phyloP scores from a whole-genome alignment of 2,888 invertebrate species.

The Amphipoea lucens region DNA sequence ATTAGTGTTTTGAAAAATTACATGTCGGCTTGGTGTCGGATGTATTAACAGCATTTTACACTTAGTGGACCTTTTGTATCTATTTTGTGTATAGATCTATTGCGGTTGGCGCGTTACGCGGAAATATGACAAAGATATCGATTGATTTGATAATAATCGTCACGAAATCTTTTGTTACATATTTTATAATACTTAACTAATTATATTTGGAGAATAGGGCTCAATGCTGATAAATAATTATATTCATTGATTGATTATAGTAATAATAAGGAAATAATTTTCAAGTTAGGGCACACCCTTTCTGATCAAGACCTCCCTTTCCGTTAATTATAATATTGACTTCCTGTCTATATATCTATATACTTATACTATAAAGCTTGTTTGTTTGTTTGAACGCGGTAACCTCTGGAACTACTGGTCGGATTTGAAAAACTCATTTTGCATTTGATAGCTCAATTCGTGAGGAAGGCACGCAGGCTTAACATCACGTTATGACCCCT shows the following conservation, averaged over 20 bases:
- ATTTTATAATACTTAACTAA: constrained; percentile 29
- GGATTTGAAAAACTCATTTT: neutral
- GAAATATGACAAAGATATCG: constrained; percentile 52
- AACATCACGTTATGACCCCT: neutral
- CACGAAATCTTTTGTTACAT: constrained; percentile 40
- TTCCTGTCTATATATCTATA: neutral
- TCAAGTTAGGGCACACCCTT: neutral
- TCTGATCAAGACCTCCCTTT: constrained; percentile 1
- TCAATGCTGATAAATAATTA: neutral
- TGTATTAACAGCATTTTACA: neutral
- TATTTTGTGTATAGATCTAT: neutral
- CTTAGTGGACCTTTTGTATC: constrained; percentile 22
- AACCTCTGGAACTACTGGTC: neutral
- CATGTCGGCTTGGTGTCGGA: neutral
- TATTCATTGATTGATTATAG: neutral
- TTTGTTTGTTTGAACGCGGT: neutral
- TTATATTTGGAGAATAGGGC: constrained; percentile 17
- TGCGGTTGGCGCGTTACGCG: constrained; percentile 13
- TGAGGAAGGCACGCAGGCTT: too few species aligned
- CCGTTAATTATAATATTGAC: neutral
- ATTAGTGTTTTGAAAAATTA: neutral
- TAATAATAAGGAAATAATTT: neutral
- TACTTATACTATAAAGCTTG: neutral
- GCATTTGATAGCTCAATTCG: neutral
- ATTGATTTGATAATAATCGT: constrained; percentile 45